Conservation (phyloP, 1,140 invertebrate species). For the Scaptomyza graminum region DNA sequence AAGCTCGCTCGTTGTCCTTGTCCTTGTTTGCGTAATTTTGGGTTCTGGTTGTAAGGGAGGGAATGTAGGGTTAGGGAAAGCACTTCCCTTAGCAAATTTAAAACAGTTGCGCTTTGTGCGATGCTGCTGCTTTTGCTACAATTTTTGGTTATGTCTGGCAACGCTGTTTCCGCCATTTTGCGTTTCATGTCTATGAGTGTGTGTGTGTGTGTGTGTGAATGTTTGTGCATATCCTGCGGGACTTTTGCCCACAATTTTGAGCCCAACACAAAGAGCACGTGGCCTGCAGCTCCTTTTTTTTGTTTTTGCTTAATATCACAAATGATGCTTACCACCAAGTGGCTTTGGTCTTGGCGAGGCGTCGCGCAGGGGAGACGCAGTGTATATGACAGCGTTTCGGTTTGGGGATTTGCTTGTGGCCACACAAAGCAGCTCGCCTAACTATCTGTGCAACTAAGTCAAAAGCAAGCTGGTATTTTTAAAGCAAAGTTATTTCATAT, state of each 20-base stretch:
- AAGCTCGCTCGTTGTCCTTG: conserved; percentile 3
- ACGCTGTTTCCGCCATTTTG: conserved; percentile 34
- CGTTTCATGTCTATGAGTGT: neutral
- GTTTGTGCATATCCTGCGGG: conserved; percentile 25
- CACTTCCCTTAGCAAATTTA: conserved; percentile 16
- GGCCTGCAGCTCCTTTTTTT: conserved; percentile 24
- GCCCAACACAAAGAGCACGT: conserved; percentile 16
- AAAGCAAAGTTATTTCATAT: neutral
- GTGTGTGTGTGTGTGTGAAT: conserved; percentile 5
- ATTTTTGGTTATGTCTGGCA: conserved; percentile 20
- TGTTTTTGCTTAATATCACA: conserved; percentile 10
- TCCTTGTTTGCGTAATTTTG: conserved; percentile 33
- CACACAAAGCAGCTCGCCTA: conserved; percentile 1
- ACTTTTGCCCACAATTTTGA: conserved; percentile 30
- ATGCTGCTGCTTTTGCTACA: neutral
- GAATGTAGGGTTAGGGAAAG: neutral
- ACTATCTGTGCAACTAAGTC: conserved; percentile 12
- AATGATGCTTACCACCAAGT: conserved; percentile 13
- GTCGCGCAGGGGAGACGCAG: neutral
- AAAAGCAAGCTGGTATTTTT: conserved; percentile 1
- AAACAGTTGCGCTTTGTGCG: conserved; percentile 29
- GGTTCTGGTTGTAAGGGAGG: neutral
- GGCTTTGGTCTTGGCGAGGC: neutral
- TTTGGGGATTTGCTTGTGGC: conserved; percentile 1
- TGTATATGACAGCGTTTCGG: conserved; percentile 12